Evolutionary conservation across 2,797 vertebrate genomes (phyloP).

Genomic region (Cheirogaleus major): DNA sequence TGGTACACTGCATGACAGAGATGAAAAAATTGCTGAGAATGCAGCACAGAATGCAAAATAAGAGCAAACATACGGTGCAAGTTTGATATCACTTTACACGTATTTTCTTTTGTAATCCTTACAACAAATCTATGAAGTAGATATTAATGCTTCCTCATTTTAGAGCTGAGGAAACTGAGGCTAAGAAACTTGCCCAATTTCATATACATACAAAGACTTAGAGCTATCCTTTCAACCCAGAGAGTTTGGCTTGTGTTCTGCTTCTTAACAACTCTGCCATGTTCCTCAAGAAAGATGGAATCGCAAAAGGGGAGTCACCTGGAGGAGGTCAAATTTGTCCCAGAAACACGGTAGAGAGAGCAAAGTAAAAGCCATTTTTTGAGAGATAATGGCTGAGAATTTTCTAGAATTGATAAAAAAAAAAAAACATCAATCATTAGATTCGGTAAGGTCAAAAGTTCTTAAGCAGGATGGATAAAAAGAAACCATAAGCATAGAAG

Average conservation of each 20-base stretch:
- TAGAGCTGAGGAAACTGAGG: background rate
- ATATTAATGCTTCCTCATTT: background rate
- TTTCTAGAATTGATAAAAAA: constrained; percentile 20
- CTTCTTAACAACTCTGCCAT: background rate
- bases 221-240: background rate
- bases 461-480: background rate
- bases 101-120: background rate
- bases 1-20: background rate
- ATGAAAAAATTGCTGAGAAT: background rate
- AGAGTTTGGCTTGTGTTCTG: background rate
- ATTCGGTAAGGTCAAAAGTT: background rate
- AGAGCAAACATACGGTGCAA: background rate
- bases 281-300: background rate
- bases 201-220: background rate
- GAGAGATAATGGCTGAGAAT: background rate
- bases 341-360: background rate
- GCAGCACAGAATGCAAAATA: background rate
- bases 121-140: background rate
- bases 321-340: background rate
- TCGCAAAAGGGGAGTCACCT: background rate
- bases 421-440: background rate
- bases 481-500: background rate
- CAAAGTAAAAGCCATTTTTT: background rate
- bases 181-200: background rate
- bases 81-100: background rate